Conservation (phyloP, 2,888 invertebrate species). For the Liopterus haemorrhoidalis region DNA sequence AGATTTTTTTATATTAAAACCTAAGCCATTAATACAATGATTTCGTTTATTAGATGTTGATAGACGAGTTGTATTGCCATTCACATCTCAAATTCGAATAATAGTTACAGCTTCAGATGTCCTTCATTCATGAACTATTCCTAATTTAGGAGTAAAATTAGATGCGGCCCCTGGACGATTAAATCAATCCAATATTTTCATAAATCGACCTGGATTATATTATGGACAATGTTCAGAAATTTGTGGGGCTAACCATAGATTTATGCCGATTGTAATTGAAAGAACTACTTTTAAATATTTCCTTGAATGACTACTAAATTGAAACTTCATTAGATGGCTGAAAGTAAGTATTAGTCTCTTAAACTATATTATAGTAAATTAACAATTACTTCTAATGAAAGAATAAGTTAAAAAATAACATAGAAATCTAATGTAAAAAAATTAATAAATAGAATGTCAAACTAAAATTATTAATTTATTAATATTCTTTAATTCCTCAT, state of each 20-base stretch:
- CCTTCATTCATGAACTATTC: conserved; percentile 61
- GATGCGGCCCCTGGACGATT: conserved; percentile 61
- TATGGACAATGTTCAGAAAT: conserved; percentile 78
- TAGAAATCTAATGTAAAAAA: too few relatives aligned
- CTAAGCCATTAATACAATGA: conserved; percentile 40
- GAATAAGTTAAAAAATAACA: conserved; percentile 53
- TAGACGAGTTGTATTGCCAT: conserved; percentile 55
- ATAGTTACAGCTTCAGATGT: conserved; percentile 59
- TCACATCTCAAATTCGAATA: conserved; percentile 58
- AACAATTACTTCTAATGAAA: conserved; percentile 59
- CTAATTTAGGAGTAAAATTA: conserved; percentile 57
- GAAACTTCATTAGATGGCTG: conserved; percentile 58
- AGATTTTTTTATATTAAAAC: conserved; percentile 57
- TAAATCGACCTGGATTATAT: conserved; percentile 59
- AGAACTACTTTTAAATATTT: conserved; percentile 51
- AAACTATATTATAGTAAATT: conserved; percentile 60
- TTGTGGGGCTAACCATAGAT: conserved; percentile 73
- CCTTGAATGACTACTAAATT: conserved; percentile 54
- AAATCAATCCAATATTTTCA: conserved; percentile 58
- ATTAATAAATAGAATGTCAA: conserved; percentile 67
- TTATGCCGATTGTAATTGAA: conserved; percentile 70
- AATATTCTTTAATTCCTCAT: conserved; percentile 64
- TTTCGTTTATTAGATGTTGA: conserved; percentile 61
- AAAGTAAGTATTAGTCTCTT: conserved; percentile 66
- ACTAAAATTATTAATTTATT: conserved; percentile 54